Evolutionary conservation across 1,140 invertebrate species (phyloP), one percentile per base, ranked within the genome.

Genomic region (Centruroides sculpturatus): DNA sequence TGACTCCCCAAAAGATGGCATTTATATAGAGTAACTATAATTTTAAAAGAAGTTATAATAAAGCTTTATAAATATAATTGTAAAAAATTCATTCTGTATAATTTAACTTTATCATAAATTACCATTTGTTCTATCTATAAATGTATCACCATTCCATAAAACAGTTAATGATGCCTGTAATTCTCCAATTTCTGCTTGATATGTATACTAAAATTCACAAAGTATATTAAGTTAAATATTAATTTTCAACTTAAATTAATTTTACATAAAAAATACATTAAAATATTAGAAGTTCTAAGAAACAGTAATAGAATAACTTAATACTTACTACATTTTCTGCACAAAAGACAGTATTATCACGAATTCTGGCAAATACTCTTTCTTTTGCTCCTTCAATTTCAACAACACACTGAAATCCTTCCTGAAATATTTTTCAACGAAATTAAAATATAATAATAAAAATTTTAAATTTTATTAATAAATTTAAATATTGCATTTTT

Each of bases 1-100:
- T 94, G 89, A 5, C 89, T 90, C 11, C 92, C 92, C 59, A 97
- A 75, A 57, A 92, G 86, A 73, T 90, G 86, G 77, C 93, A 97
- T 76, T 96, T 96, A 73, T 95, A 98, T 46, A 97, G 74, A 34
- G 86, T 88, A 54, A 98, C 85, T 69, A 61, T 48, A 73, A 67
- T 48, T 34, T 48, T 34, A 56, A 59, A 54, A 41, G 0, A 2
- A 23, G 8, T 46, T 12, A 13, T 11, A 48, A 50, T 47, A 34
- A 3, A 23, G 3, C 46, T 48, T 12, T 8, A 59, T 51, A 34
- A 34, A 35, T 35, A 23, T 50, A 47, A 23, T 47, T 59, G 11
- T 57, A 11, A 47, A n/a, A 55, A 34, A 55, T 23, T 41, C 41
- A 23, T 23, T 23, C 23, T 23, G 23, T 41, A 41, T 41, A 41